phyloP scores from a whole-genome alignment of 2,888 invertebrate species.

The Melieria crassipennis region DNA sequence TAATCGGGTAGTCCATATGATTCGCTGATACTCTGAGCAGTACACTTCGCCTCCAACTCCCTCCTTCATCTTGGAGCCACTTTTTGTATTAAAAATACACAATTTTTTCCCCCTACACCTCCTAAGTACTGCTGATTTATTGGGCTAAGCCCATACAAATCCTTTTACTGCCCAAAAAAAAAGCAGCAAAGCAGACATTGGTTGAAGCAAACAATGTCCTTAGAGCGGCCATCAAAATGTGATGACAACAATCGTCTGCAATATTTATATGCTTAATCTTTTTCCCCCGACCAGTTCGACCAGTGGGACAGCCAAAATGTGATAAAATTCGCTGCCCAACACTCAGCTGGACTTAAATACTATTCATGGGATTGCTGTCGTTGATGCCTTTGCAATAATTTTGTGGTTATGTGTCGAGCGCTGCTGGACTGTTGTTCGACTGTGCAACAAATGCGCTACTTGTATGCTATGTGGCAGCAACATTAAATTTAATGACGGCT shows the following conservation, averaged over 20 bases:
- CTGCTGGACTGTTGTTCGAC: constrained; percentile 21
- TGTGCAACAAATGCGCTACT: constrained; percentile 23
- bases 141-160: too few species aligned
- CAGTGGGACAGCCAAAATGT: constrained; percentile 40
- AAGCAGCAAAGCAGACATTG: too few species aligned
- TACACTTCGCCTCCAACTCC: too few species aligned
- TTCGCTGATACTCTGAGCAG: too few species aligned
- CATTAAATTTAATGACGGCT: constrained; percentile 39
- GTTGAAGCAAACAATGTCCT: too few species aligned
- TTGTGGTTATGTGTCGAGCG: constrained; percentile 18
- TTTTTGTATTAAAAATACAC: too few species aligned
- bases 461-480: constrained; percentile 21
- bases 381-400: constrained; percentile 26
- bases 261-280: constrained; percentile 37
- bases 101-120: too few species aligned
- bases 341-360: constrained; percentile 33
- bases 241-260: constrained; percentile 34
- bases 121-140: too few species aligned
- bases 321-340: constrained; percentile 8
- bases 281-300: constrained; percentile 30
- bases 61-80: too few species aligned
- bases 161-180: too few species aligned
- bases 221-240: neutral
- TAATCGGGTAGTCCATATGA: too few species aligned
- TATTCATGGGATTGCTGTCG: constrained; percentile 19